Conservation (phyloP, 2,888 invertebrate species). For the Polia nebulosa region DNA sequence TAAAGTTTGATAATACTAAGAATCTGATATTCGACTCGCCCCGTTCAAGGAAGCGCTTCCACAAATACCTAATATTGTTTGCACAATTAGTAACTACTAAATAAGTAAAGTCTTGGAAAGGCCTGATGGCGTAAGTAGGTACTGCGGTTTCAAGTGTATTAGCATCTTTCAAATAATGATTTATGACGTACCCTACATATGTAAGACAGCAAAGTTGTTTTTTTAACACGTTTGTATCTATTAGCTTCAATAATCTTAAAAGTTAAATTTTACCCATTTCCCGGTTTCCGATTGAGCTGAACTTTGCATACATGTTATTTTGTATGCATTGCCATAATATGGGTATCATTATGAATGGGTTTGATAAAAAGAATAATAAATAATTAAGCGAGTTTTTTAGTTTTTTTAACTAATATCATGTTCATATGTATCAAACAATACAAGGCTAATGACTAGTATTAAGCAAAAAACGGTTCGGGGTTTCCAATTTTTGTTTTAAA, state of each 20-base stretch:
- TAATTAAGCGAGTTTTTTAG: too few species aligned
- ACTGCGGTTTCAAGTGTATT: slow-evolving; percentile 32
- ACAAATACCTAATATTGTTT: neutral
- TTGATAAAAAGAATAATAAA: too few species aligned
- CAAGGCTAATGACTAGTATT: neutral
- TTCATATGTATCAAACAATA: neutral
- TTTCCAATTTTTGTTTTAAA: neutral
- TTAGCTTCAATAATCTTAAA: too few species aligned
- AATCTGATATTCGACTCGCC: neutral
- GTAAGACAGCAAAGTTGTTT: neutral
- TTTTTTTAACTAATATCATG: neutral
- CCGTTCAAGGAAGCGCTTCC: slow-evolving; percentile 6
- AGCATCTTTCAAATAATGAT: slow-evolving; percentile 25
- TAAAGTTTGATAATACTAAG: neutral
- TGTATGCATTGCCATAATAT: too few species aligned
- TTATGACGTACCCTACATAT: slow-evolving; percentile 21
- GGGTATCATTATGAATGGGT: too few species aligned
- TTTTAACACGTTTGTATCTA: too few species aligned
- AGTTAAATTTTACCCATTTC: too few species aligned
- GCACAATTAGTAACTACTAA: neutral
- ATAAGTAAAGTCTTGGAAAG: slow-evolving; percentile 13
- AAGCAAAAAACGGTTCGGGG: neutral
- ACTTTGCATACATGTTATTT: too few species aligned
- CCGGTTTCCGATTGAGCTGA: too few species aligned
- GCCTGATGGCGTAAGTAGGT: slow-evolving; percentile 7